Evolutionary conservation across 2,888 invertebrate species (phyloP), one percentile per base, ranked within the genome.

Genomic region (Scaeva pyrastri): DNA sequence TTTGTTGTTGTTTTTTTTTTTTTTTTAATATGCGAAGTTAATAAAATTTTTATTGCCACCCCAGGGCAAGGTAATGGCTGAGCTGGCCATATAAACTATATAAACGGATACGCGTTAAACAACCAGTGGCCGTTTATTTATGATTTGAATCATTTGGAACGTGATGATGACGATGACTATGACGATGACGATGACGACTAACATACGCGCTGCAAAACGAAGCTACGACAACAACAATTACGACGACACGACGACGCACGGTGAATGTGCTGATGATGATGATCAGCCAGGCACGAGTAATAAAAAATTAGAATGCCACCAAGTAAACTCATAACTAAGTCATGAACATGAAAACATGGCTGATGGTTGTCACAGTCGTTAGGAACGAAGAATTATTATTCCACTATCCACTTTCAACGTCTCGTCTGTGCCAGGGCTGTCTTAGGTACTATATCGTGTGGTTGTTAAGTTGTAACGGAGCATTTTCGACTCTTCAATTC

Each of bases 41-140:
- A 87, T 87, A 87, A 87, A 87, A 75, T 41, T 79, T 83, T 83
- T 87, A 87, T 87, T 79, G 60, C 83, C 83, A 60, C 74, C 86
- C 77, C 77, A 82, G 86, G 74, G 82, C 71, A 60, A 84, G 75
- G 82, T 82, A 74, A 87, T 82, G 71, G 73, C 72, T 48, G 71
- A 14, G 19, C 19, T 68, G 68, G 52, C 8, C 50, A 52, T 52
- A 68, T 52, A 71, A 71, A 56, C 56, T 55, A 71, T 56, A 41
- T 39, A 55, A 43, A 71, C 43, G 50, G 43, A 55, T 55, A 41
- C 41, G 55, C 39, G 16, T 36, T 26, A n/a, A 23, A 55, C 71
- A 50, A 56, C 48, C 66, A 64, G 50, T 50, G 66, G 50, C 50
- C 52, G 23, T 75, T 83, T 55, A 87, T 87, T 87, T 83, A 87